phyloP scores from a whole-genome alignment of 2,797 vertebrate genomes.

The Bradypodion pumilum region DNA sequence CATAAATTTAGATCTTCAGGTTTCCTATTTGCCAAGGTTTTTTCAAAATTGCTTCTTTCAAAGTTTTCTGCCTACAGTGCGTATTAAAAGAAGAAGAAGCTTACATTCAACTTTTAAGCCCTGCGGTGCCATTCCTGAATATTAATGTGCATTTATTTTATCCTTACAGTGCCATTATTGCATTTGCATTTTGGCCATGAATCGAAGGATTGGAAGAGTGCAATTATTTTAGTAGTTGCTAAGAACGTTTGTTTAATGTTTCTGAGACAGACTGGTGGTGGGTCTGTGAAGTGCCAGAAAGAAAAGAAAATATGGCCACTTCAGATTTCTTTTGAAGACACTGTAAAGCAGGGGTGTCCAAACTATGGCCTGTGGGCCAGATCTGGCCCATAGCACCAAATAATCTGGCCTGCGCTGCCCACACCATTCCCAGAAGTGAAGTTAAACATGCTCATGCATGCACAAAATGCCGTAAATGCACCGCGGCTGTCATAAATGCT shows the following conservation, averaged over 20 bases:
- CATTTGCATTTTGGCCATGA: not conserved
- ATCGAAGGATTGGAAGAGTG: not conserved
- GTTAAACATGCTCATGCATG: no score
- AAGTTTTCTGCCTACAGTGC: constrained; percentile 6
- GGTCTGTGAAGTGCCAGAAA: constrained; percentile 1
- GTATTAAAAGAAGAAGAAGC: not conserved
- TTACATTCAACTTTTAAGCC: not conserved
- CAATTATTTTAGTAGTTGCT: not conserved
- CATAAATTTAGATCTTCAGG: not conserved
- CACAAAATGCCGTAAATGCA: no score
- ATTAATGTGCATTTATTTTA: not conserved
- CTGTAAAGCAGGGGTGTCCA: no score
- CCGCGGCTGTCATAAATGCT: no score
- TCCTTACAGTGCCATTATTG: not conserved
- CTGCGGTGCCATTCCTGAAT: not conserved
- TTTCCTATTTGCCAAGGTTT: not conserved
- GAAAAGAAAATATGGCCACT: not conserved
- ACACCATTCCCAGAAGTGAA: no score
- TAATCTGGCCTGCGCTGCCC: no score
- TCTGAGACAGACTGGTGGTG: not conserved
- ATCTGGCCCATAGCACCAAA: no score
- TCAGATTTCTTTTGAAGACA: no score
- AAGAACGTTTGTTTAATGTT: rapidly evolving
- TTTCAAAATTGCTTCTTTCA: not conserved
- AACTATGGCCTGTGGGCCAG: no score